These are phyloP conservation scores for Sebastes kiyomatsui DNA, from an alignment of 2,797 vertebrate species.

Conservation along the genomic window DNA sequence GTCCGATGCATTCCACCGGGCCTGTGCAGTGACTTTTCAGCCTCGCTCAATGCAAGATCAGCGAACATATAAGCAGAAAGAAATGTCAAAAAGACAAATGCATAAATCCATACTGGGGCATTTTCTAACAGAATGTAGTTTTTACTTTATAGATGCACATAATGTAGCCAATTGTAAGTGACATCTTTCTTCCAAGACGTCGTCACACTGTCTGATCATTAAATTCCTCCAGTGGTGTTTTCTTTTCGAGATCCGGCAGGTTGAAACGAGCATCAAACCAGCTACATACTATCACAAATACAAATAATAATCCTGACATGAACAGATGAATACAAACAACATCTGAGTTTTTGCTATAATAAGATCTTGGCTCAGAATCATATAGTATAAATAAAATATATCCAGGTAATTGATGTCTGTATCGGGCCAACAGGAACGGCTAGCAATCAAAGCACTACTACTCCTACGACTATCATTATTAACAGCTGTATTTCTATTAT, in stretches of 20 bases:
- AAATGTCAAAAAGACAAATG: slow-evolving; percentile 36
- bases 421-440: no score
- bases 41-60: background rate
- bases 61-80: background rate
- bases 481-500: no score
- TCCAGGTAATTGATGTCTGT: background rate
- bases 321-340: background rate
- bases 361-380: background rate
- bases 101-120: slow-evolving; percentile 4
- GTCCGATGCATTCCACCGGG: background rate
- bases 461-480: no score
- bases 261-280: background rate
- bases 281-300: background rate
- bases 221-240: background rate
- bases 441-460: no score
- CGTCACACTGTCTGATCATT: background rate
- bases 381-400: background rate
- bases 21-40: slow-evolving; percentile 16
- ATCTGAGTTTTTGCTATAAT: background rate
- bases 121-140: slow-evolving; percentile 1
- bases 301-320: background rate
- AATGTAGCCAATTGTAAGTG: background rate
- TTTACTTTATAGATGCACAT: background rate
- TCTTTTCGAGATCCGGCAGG: background rate
- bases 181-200: background rate